Percentiles rank a stretch among this genome's conserved stretches.
Conservation (phyloP, 2,113 vertebrate species). For the Panthera tigris region DNA sequence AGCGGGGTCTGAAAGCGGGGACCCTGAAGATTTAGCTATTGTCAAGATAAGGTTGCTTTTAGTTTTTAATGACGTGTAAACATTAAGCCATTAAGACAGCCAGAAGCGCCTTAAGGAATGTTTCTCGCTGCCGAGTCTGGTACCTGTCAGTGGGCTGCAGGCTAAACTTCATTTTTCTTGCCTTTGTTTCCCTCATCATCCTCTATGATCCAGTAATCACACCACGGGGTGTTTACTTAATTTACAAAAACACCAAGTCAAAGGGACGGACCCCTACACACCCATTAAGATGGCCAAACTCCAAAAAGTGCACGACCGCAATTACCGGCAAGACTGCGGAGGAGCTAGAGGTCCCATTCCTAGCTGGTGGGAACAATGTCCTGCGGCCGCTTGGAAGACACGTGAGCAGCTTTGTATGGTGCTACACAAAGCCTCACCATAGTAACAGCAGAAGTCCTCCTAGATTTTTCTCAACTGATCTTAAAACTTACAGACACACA, state of each 20-base stretch:
- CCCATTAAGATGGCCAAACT: background rate
- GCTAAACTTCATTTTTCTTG: too few relatives aligned
- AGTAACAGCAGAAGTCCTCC: accelerated
- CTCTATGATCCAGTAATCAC: background rate
- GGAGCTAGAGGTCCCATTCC: accelerated
- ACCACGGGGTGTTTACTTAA: background rate
- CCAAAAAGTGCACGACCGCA: too few relatives aligned
- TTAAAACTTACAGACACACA: background rate
- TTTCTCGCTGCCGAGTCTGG: too few relatives aligned
- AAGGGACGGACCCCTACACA: too few relatives aligned
- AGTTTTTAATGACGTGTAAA: too few relatives aligned
- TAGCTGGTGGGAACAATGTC: background rate
- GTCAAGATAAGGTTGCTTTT: too few relatives aligned
- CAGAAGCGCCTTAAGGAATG: too few relatives aligned
- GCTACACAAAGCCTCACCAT: background rate
- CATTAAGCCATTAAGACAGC: too few relatives aligned
- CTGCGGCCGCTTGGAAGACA: background rate
- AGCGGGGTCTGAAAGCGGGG: too few relatives aligned
- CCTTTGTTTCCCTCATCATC: too few relatives aligned
- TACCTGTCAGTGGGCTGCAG: too few relatives aligned
- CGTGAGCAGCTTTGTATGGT: background rate
- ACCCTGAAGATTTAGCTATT: too few relatives aligned
- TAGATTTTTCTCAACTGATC: background rate
- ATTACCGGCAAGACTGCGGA: accelerated
- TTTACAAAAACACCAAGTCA: background rate